Percentiles rank a stretch among this genome's conserved stretches.
phyloP scores from a whole-genome alignment of 2,797 vertebrate species.

The Thalassophryne amazonica region DNA sequence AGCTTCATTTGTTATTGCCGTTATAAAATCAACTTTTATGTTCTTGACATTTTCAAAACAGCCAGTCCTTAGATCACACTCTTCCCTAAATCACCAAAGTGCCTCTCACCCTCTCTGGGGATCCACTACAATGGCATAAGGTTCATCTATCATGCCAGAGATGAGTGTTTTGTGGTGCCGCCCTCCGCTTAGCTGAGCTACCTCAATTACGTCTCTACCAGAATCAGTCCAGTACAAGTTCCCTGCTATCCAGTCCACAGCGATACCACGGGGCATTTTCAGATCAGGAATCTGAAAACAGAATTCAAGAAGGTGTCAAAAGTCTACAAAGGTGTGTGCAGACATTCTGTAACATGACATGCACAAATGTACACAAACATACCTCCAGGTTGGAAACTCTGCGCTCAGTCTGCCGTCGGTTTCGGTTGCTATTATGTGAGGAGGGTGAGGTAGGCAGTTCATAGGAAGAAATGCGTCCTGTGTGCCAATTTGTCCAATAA shows the following conservation, averaged over 20 bases:
- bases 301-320: neutral
- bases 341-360: neutral
- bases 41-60: neutral
- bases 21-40: neutral
- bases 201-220: constrained; percentile 92
- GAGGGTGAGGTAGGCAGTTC: constrained; percentile 78
- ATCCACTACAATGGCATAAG: constrained; percentile 93
- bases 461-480: constrained; percentile 87
- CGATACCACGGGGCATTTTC: constrained; percentile 94
- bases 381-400: constrained; percentile 87
- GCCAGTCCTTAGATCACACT: neutral
- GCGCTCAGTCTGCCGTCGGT: constrained; percentile 85
- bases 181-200: constrained; percentile 89
- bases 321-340: neutral
- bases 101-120: constrained; percentile 85
- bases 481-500: constrained; percentile 99
- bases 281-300: constrained; percentile 86
- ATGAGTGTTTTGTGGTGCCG: constrained; percentile 93
- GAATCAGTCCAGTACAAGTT: constrained; percentile 98
- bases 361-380: neutral
- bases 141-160: constrained; percentile 96
- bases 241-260: constrained; percentile 95
- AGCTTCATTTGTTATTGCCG: neutral
- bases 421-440: constrained; percentile 81
- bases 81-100: neutral